These are phyloP conservation scores for Enteromius trimaculatus DNA, from an alignment of 2,797 vertebrate species.

Conservation along the genomic window DNA sequence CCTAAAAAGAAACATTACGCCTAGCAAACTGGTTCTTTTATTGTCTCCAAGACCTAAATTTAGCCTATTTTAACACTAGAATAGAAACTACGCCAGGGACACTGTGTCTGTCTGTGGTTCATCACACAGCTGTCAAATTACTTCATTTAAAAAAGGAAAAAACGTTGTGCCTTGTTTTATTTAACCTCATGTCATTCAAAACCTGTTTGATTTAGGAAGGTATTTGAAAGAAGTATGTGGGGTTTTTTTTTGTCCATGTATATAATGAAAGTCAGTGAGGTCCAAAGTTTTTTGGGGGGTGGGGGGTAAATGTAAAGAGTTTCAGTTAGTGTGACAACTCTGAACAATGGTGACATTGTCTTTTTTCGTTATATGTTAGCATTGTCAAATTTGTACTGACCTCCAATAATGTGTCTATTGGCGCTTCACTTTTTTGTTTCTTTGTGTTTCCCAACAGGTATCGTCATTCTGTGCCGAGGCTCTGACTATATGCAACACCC, in stretches of 20 bases:
- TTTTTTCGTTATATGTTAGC: neutral
- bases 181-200: neutral
- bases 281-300: neutral
- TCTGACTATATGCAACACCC: slow-evolving; percentile 81
- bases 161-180: neutral
- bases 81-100: neutral
- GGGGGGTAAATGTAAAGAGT: neutral
- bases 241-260: neutral
- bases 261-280: neutral
- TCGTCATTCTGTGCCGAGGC: slow-evolving; percentile 88
- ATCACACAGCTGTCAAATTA: slow-evolving; percentile 15
- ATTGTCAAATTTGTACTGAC: slow-evolving; percentile 26
- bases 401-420: neutral
- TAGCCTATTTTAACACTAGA: neutral
- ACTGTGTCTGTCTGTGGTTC: slow-evolving; percentile 2
- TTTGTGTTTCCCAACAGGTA: slow-evolving; percentile 72
- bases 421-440: neutral
- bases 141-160: neutral
- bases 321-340: neutral
- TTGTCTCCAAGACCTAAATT: neutral
- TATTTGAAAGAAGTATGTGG: neutral
- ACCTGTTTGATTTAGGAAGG: neutral
- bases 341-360: neutral
- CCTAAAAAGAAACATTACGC: neutral
- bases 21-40: slow-evolving; percentile 22